phyloP scores from a whole-genome alignment of 2,888 invertebrate genomes.

The Drosophila leonis region DNA sequence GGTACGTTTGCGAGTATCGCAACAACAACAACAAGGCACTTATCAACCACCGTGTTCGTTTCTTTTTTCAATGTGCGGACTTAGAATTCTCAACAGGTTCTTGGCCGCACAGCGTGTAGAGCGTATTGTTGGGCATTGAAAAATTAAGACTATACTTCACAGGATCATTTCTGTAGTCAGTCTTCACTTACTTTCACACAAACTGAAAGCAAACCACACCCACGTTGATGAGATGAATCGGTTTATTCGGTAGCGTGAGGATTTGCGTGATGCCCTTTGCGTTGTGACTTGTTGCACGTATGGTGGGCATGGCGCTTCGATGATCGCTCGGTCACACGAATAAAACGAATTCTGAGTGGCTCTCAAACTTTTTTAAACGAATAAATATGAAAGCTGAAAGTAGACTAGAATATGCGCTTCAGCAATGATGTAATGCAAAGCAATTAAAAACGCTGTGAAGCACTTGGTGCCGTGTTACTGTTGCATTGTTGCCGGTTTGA shows the following conservation, averaged over 20 bases:
- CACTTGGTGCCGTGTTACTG: conserved; percentile 10
- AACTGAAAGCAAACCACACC: conserved; percentile 86
- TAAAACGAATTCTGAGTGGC: conserved; percentile 82
- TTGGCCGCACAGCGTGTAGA: neutral
- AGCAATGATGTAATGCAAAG: neutral
- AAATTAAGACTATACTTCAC: conserved; percentile 87
- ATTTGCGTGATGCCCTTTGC: conserved; percentile 47
- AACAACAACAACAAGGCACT: neutral
- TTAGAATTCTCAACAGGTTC: conserved; percentile 69
- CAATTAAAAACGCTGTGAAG: conserved; percentile 54
- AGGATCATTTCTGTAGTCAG: conserved; percentile 90
- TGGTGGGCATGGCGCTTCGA: conserved; percentile 57
- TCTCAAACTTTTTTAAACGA: conserved; percentile 30
- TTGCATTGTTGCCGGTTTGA: conserved; percentile 37
- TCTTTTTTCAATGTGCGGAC: neutral
- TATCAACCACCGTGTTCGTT: conserved; percentile 9
- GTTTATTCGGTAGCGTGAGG: conserved; percentile 87
- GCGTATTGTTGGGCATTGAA: neutral
- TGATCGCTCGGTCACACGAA: conserved; percentile 77
- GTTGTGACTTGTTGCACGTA: conserved; percentile 19
- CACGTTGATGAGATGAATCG: conserved; percentile 88
- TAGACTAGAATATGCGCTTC: neutral
- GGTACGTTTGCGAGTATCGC: neutral
- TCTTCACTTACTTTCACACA: conserved; percentile 87
- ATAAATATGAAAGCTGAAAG: conserved; percentile 12